These are phyloP conservation scores for Aratinga solstitialis DNA, from an alignment of 2,797 vertebrate genomes.

Conservation along the genomic window DNA sequence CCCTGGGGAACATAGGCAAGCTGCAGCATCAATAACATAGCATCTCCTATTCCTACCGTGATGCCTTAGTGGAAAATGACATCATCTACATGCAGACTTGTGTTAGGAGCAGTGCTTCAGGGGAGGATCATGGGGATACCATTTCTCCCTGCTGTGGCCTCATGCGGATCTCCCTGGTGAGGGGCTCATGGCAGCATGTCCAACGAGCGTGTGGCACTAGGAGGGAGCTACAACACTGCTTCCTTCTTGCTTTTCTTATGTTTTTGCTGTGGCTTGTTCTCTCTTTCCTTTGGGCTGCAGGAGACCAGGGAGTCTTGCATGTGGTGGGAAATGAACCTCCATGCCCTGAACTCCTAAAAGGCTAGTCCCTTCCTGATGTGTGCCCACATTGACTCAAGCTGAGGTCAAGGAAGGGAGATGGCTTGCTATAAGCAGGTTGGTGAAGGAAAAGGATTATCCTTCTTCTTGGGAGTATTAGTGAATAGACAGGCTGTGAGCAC, in stretches of 20 bases:
- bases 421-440: neutral
- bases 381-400: accelerated
- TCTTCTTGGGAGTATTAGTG: neutral
- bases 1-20: neutral
- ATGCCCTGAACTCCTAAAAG: neutral
- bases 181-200: neutral
- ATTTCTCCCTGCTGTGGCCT: neutral
- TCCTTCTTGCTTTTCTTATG: neutral
- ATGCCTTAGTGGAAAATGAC: too few relatives aligned
- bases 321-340: neutral
- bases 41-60: accelerated
- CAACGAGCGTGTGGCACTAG: accelerated
- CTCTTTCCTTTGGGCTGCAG: neutral
- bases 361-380: neutral
- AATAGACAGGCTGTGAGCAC: neutral
- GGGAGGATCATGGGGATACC: neutral
- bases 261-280: neutral
- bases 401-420: neutral
- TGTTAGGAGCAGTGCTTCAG: neutral
- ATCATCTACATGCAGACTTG: neutral
- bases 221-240: neutral
- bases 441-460: neutral
- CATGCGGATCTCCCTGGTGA: neutral
- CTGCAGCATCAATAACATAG: neutral
- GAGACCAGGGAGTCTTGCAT: neutral